Percentiles rank a stretch among this genome's conserved stretches.
phyloP scores from a whole-genome alignment of 2,888 invertebrate species.

The Drosophila stalkeri region DNA sequence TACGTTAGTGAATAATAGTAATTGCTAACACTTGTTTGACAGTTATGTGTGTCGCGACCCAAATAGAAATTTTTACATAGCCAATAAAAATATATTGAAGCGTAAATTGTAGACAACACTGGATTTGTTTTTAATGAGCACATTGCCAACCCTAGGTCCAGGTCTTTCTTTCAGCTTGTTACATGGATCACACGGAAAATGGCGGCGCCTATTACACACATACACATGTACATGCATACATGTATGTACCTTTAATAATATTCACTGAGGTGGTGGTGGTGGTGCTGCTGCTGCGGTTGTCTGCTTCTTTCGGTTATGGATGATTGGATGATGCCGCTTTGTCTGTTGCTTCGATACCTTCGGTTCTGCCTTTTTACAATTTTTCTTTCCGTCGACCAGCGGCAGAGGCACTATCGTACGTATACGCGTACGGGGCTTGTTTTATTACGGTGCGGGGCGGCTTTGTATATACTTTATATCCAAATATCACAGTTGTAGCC shows the following conservation, averaged over 20 bases:
- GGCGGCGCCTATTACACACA: constrained; percentile 75
- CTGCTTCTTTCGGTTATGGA: constrained; percentile 43
- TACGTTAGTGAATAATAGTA: background rate
- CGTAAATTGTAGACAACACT: constrained; percentile 12
- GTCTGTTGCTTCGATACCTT: constrained; percentile 51
- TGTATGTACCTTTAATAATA: constrained; percentile 74
- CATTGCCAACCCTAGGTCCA: constrained; percentile 70
- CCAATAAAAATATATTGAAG: background rate
- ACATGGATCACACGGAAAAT: constrained; percentile 75
- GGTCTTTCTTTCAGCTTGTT: constrained; percentile 63
- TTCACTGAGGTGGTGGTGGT: constrained; percentile 63
- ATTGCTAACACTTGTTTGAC: constrained; percentile 9
- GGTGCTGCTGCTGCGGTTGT: constrained; percentile 47
- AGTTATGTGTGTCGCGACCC: background rate
- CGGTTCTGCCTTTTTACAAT: constrained; percentile 29
- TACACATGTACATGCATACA: constrained; percentile 25
- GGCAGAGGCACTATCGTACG: constrained; percentile 38
- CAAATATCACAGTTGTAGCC: constrained; percentile 71
- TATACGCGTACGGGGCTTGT: constrained; percentile 37
- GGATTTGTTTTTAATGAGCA: constrained; percentile 18
- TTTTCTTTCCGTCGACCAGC: constrained; percentile 45
- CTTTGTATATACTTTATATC: constrained; percentile 43
- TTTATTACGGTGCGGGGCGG: constrained; percentile 51
- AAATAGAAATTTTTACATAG: background rate
- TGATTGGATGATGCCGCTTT: constrained; percentile 68